These are phyloP conservation scores for pig (Sus scrofa) DNA, from an alignment of 2,113 vertebrate species.

Conservation along the genomic window DNA sequence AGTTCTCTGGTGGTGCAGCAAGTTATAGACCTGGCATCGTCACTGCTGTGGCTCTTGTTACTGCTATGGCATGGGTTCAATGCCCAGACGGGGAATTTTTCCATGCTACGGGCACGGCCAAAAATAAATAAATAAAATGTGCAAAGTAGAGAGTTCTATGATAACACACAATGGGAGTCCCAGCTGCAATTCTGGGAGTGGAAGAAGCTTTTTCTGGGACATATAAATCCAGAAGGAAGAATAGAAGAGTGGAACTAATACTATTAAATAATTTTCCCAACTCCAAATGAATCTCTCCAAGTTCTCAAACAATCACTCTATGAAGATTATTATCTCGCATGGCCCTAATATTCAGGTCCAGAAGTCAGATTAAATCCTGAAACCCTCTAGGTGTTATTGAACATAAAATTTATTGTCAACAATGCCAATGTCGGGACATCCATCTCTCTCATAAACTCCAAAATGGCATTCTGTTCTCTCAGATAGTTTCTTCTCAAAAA, in stretches of 20 bases:
- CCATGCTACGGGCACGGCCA: no score
- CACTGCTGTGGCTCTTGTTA: no score
- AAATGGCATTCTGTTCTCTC: not conserved
- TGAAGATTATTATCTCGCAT: not conserved
- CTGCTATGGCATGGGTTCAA: no score
- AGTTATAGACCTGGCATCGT: no score
- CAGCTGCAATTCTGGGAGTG: not conserved
- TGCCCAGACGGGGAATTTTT: no score
- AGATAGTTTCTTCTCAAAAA: not conserved
- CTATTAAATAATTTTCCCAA: not conserved
- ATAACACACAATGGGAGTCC: not conserved
- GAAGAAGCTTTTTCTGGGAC: not conserved
- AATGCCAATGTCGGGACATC: not conserved
- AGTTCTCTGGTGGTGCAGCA: no score
- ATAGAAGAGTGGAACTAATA: not conserved
- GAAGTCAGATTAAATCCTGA: not conserved
- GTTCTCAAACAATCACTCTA: not conserved
- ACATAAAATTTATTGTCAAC: not conserved
- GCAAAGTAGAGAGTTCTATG: not conserved
- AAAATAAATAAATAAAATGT: conserved; percentile 20
- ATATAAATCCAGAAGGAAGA: not conserved
- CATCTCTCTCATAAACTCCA: not conserved
- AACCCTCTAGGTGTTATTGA: not conserved
- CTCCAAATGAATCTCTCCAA: not conserved
- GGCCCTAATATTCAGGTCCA: not conserved